Evolutionary conservation across 2,888 invertebrate species (phyloP).

Genomic region (Drosophila paramelanica): DNA sequence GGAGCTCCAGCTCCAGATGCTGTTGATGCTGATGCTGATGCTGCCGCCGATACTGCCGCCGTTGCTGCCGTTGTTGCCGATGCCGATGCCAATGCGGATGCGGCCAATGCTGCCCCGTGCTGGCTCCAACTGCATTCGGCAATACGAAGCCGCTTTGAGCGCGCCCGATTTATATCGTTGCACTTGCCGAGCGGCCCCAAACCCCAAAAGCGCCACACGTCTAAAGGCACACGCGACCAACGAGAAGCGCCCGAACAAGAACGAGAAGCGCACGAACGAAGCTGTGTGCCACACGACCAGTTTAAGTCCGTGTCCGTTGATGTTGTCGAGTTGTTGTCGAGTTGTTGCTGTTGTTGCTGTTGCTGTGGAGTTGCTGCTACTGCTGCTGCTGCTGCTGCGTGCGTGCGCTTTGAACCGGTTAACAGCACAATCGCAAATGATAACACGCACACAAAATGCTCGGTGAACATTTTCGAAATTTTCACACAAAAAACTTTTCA

Average conservation of each 20-base stretch:
- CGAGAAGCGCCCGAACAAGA: slow-evolving; percentile 39
- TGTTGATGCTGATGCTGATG: slow-evolving; percentile 40
- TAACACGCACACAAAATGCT: slow-evolving; percentile 70
- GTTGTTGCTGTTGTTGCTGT: slow-evolving; percentile 11
- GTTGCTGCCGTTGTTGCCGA: slow-evolving; percentile 34
- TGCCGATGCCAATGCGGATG: slow-evolving; percentile 36
- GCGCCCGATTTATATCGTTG: slow-evolving; percentile 44
- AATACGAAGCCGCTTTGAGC: slow-evolving; percentile 57
- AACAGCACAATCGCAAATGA: slow-evolving; percentile 82
- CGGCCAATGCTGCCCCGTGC: slow-evolving; percentile 52
- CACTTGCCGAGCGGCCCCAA: slow-evolving; percentile 52
- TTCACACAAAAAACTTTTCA: slow-evolving; percentile 78
- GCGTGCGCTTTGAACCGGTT: slow-evolving; percentile 72
- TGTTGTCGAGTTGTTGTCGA: slow-evolving; percentile 18
- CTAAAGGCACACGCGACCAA: slow-evolving; percentile 31
- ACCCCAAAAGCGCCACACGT: slow-evolving; percentile 10
- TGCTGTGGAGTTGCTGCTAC: slow-evolving; percentile 22
- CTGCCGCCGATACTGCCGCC: slow-evolving; percentile 21
- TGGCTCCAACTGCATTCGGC: slow-evolving; percentile 59
- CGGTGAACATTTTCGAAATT: slow-evolving; percentile 78
- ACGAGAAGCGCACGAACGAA: slow-evolving; percentile 35
- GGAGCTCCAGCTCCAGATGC: slow-evolving; percentile 58
- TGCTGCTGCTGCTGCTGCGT: slow-evolving; percentile 46
- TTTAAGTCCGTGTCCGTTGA: slow-evolving; percentile 33
- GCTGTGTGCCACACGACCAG: slow-evolving; percentile 38